Percentiles rank a stretch among this genome's conserved stretches.
Conservation (phyloP, 2,888 invertebrate genomes). For the Apodemia duryi region DNA sequence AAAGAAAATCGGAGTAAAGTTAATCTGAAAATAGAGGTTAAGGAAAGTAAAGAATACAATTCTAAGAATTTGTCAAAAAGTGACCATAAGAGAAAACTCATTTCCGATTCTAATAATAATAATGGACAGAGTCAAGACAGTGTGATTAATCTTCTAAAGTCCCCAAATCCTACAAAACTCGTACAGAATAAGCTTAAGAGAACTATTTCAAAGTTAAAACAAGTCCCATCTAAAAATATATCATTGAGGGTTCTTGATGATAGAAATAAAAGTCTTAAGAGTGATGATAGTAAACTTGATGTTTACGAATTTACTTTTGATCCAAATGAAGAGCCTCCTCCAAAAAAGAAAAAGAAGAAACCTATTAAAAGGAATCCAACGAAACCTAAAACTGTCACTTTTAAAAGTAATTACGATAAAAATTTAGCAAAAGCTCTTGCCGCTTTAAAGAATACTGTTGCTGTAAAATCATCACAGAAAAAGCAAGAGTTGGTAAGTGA, state of each 20-base stretch:
- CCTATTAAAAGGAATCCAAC: constrained; percentile 43
- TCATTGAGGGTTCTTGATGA: constrained; percentile 51
- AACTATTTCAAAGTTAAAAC: constrained; percentile 23
- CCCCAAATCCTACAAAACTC: constrained; percentile 16
- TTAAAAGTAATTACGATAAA: constrained; percentile 57
- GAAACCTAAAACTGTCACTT: constrained; percentile 46
- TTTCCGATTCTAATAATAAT: constrained; percentile 50
- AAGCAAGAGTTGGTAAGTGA: neutral
- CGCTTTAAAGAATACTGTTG: constrained; percentile 45
- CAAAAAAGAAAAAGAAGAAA: constrained; percentile 61
- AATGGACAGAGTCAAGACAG: constrained; percentile 36
- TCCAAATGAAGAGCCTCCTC: constrained; percentile 63
- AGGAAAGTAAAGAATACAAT: constrained; percentile 30
- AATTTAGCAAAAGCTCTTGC: constrained; percentile 58
- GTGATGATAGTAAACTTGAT: constrained; percentile 47
- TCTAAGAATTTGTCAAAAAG: neutral
- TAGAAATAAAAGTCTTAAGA: constrained; percentile 37
- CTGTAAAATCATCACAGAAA: constrained; percentile 35
- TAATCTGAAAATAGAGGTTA: constrained; percentile 16
- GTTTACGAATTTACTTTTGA: constrained; percentile 73
- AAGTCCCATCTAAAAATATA: constrained; percentile 37
- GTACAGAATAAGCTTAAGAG: constrained; percentile 21
- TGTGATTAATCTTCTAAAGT: neutral
- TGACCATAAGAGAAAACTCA: constrained; percentile 18
- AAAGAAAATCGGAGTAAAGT: constrained; percentile 23